Evolutionary conservation across 2,113 vertebrate genomes (phyloP).

Genomic region (Festucalex cinctus): DNA sequence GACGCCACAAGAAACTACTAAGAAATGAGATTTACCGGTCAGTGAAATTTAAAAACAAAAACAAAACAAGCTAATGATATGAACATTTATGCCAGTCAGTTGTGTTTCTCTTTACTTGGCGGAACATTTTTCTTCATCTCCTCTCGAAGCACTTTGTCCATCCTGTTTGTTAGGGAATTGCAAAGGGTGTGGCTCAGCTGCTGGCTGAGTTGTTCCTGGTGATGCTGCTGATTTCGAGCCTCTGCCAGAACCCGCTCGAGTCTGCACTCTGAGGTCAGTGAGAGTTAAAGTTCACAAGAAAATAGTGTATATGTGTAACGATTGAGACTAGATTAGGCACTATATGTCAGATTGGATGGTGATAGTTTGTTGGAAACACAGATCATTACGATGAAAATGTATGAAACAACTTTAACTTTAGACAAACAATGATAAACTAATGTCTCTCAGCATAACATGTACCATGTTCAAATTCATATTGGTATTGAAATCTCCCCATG

Average conservation of each 20-base stretch:
- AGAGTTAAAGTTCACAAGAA: slow-evolving; percentile 71
- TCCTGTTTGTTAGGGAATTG: slow-evolving; percentile 77
- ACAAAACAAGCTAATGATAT: neutral
- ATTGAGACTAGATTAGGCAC: neutral
- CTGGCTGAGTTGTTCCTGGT: slow-evolving; percentile 89
- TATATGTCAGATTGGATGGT: neutral
- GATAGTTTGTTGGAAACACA: neutral
- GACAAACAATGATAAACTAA: neutral
- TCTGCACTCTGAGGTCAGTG: slow-evolving; percentile 79
- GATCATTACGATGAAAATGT: neutral
- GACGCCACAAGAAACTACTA: too few species aligned
- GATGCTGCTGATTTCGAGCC: slow-evolving; percentile 82
- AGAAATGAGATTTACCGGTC: too few species aligned
- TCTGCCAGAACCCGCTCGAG: slow-evolving; percentile 82
- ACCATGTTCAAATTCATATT: neutral
- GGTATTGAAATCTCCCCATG: neutral
- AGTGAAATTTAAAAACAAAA: neutral
- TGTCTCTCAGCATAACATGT: neutral
- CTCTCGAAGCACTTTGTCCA: slow-evolving; percentile 91
- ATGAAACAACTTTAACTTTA: neutral
- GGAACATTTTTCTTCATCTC: slow-evolving; percentile 95
- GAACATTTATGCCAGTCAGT: neutral
- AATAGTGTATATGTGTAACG: neutral
- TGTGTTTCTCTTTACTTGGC: slow-evolving; percentile 77
- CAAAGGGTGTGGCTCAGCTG: slow-evolving; percentile 85